Evolutionary conservation across 2,888 invertebrate genomes (phyloP).

Genomic region (Strigamia transsilvanica): DNA sequence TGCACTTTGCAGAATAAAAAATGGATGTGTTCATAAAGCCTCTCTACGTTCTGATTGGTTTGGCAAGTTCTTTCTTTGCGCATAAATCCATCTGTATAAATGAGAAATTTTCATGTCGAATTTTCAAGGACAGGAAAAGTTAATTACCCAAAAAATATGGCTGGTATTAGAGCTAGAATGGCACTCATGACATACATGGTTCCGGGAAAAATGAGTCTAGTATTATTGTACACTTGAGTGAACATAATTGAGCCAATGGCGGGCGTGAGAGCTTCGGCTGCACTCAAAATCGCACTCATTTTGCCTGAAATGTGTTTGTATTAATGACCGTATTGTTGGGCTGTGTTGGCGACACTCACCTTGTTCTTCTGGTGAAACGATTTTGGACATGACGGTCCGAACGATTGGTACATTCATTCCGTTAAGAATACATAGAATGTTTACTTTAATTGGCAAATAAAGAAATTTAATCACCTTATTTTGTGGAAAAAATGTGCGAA

Average conservation of each 20-base stretch:
- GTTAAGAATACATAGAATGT: background rate
- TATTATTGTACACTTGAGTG: slow-evolving; percentile 71
- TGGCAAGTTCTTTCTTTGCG: background rate
- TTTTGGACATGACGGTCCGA: slow-evolving; percentile 1
- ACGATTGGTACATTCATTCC: background rate
- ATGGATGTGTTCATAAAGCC: too few relatives aligned
- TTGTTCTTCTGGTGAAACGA: slow-evolving; percentile 10
- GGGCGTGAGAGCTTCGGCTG: slow-evolving; percentile 72
- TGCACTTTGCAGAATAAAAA: too few relatives aligned
- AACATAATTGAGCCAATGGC: slow-evolving; percentile 72
- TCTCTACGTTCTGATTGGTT: background rate
- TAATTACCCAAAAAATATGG: background rate
- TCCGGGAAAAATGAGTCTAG: slow-evolving; percentile 70
- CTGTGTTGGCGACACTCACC: background rate
- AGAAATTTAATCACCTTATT: background rate
- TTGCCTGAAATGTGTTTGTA: slow-evolving; percentile 68
- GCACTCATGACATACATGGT: slow-evolving; percentile 68
- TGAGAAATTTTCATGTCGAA: background rate
- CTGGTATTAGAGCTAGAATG: background rate
- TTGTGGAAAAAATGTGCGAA: too few relatives aligned
- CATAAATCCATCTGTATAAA: background rate
- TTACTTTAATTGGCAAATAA: background rate
- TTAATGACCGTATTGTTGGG: too few relatives aligned
- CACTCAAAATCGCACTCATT: slow-evolving; percentile 74
- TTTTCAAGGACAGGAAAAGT: background rate